Evolutionary conservation across 2,888 invertebrate species (phyloP).

Genomic region (Caenorhabditis sulstoni): DNA sequence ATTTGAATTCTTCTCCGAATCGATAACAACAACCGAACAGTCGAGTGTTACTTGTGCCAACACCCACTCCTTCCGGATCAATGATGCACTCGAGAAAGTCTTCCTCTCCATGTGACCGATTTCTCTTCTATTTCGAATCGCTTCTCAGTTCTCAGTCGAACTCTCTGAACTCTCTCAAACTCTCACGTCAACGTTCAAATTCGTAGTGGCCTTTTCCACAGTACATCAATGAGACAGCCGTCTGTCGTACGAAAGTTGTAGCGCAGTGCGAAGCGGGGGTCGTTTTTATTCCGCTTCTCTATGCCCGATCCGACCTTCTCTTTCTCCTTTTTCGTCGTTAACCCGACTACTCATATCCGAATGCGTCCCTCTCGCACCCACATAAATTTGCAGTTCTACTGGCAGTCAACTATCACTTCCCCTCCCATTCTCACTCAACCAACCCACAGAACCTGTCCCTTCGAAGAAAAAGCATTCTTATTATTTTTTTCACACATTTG

Average conservation of each 20-base stretch:
- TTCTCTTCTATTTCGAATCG: too few species aligned
- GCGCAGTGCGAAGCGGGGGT: background rate
- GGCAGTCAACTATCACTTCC: conserved; percentile 18
- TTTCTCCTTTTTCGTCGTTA: conserved; percentile 30
- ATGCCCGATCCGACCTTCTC: conserved; percentile 20
- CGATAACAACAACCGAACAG: conserved; percentile 15
- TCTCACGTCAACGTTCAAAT: background rate
- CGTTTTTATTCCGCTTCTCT: conserved; percentile 3
- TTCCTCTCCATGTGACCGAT: background rate
- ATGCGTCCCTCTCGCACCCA: conserved; percentile 19
- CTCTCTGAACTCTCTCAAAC: background rate
- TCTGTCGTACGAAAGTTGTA: too few species aligned
- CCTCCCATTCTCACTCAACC: background rate
- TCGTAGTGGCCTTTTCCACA: too few species aligned
- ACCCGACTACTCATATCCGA: conserved; percentile 35
- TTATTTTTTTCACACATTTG: too few species aligned
- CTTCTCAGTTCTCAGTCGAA: too few species aligned
- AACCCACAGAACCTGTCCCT: background rate
- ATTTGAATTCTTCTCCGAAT: conserved; percentile 7
- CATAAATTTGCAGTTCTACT: conserved; percentile 37
- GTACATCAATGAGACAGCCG: too few species aligned
- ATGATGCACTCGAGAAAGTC: conserved; percentile 12
- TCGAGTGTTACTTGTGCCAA: conserved; percentile 17
- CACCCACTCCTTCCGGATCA: background rate
- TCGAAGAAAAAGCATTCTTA: too few species aligned